phyloP scores from a whole-genome alignment of 2,113 vertebrate species.

The Pavo muticus region DNA sequence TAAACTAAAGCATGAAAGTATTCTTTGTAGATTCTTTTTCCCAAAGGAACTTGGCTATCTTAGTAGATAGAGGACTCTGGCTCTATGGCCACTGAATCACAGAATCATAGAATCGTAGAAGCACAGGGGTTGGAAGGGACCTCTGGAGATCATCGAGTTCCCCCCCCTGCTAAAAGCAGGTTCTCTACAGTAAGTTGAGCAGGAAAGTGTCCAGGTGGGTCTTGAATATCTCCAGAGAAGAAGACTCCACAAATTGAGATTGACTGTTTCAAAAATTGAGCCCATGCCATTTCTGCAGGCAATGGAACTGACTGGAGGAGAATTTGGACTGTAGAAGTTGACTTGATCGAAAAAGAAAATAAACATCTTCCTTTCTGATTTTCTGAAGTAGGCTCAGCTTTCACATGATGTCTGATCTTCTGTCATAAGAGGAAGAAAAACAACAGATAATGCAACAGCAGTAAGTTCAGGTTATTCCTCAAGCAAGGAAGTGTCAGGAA shows the following conservation, averaged over 20 bases:
- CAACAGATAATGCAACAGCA: not conserved
- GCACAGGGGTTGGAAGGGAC: too few relatives aligned
- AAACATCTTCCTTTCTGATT: not conserved
- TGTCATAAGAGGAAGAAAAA: not conserved
- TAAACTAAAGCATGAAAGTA: not conserved
- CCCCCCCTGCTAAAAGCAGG: too few relatives aligned
- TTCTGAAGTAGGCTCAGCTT: not conserved
- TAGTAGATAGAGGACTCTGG: not conserved
- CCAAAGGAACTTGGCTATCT: not conserved
- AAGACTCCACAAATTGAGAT: not conserved
- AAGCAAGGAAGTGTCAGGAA: not conserved
- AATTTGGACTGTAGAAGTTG: not conserved
- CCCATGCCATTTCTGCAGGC: rapidly evolving
- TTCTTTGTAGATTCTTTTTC: not conserved
- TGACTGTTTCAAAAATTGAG: not conserved
- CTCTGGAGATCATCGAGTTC: too few relatives aligned
- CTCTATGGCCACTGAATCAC: not conserved
- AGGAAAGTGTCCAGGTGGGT: too few relatives aligned
- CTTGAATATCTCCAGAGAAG: too few relatives aligned
- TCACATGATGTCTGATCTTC: not conserved
- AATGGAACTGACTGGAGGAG: not conserved
- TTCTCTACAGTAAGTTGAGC: too few relatives aligned
- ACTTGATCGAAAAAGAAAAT: not conserved
- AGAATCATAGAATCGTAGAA: too few relatives aligned
- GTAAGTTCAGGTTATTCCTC: not conserved